Evolutionary conservation across 2,888 invertebrate genomes (phyloP), one percentile per base, ranked within the genome.

Genomic region (Cataglyphis albicans): DNA sequence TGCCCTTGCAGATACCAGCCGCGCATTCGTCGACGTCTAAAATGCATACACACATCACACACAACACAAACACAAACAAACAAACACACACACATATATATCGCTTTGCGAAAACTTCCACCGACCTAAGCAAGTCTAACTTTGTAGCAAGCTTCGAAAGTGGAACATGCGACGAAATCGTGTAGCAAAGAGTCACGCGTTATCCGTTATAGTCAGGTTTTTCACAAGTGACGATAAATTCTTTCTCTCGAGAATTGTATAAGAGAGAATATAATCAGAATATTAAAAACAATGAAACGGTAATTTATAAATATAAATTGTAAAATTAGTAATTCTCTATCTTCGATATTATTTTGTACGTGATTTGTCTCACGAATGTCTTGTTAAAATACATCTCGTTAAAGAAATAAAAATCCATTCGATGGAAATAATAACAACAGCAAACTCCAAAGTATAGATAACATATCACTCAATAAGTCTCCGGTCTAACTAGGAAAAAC

Each of bases 1-100:
- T 90, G 15, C 89, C 89, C 41, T 89, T 89, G 84, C 94, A 94
- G 55, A 90, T 88, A 35, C 87, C 90, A 7, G 82, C 88, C 21
- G 86, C 85, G 73, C 95, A 95, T 84, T 94, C 95, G 86, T 94
- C 92, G 82, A 94, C 90, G 86, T 95, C 94, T 92, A 87, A 82
- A 85, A 81, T 57, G 25, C 55, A 72, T 10, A 25, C 75, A 73
- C 32, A 73, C 32, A 78, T 48, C 25, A 38, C 76, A n/a, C n/a
- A 52, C 1, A 72, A 72, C 10, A 25, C 78, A 70, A 10, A 78
- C 12, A 55, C 32, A 29, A 21, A 18, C 52, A 73, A 21, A 21
- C 21, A 21, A 21, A 73, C 29, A 76, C 21, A 35, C 65, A 9
- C 61, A 15, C 70, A 76, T n/a, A 57, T 52, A 35, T 7, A 35